These are phyloP conservation scores for Folsomia manolachei DNA, from an alignment of 2,888 invertebrate genomes.

Conservation along the genomic window DNA sequence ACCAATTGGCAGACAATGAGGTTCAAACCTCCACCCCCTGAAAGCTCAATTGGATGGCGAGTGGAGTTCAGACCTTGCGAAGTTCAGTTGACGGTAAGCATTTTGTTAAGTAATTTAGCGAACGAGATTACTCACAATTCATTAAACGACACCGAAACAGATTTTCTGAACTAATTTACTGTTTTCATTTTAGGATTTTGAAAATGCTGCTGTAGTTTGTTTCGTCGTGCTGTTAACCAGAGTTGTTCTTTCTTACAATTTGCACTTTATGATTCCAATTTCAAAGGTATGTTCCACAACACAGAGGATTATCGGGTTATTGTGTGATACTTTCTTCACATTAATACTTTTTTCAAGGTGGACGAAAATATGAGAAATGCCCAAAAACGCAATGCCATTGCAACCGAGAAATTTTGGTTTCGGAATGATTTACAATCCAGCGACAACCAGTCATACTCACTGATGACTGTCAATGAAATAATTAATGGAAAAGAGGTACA, in stretches of 20 bases:
- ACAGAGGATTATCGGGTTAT: background rate
- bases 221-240: conserved; percentile 95
- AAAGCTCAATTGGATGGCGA: conserved; percentile 96
- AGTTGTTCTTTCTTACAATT: conserved; percentile 91
- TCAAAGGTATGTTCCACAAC: conserved; percentile 76
- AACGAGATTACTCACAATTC: no score
- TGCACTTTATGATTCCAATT: conserved; percentile 95
- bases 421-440: conserved; percentile 55
- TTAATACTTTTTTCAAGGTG: conserved; percentile 58
- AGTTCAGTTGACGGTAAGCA: conserved; percentile 81
- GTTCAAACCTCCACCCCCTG: conserved; percentile 96
- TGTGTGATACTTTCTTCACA: no score
- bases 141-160: no score
- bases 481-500: conserved; percentile 85
- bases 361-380: conserved; percentile 97
- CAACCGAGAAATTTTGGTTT: conserved; percentile 87
- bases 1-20: conserved; percentile 99
- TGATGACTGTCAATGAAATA: conserved; percentile 93
- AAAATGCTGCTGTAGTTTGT: conserved; percentile 97
- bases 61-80: conserved; percentile 99
- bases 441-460: conserved; percentile 62
- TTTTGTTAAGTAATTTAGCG: no score
- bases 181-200: conserved; percentile 68
- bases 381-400: conserved; percentile 84
- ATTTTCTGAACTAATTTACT: no score